Evolutionary conservation across 2,113 vertebrate genomes (phyloP).

Genomic region (Notothenia coriiceps): DNA sequence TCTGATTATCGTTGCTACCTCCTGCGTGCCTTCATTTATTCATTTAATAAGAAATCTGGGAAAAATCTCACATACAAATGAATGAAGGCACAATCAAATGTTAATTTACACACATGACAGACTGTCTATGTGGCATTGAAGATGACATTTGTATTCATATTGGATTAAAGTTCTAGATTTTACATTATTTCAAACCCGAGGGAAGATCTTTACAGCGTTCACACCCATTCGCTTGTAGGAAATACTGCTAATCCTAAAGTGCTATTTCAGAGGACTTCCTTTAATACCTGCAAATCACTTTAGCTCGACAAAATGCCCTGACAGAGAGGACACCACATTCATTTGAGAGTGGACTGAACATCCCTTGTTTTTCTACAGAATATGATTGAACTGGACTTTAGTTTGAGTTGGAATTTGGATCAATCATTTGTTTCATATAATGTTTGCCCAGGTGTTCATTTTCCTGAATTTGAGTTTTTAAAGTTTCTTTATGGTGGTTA

Average conservation of each 20-base stretch:
- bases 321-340: slow-evolving; percentile 27
- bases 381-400: slow-evolving; percentile 51
- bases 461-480: background rate
- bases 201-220: background rate
- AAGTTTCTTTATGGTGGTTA: slow-evolving; percentile 2
- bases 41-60: background rate
- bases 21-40: background rate
- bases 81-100: background rate
- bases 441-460: slow-evolving; percentile 11
- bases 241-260: slow-evolving; percentile 25
- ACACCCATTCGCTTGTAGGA: background rate
- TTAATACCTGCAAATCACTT: slow-evolving; percentile 36
- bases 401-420: slow-evolving; percentile 58
- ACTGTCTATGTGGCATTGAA: background rate
- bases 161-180: background rate
- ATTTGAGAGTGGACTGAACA: slow-evolving; percentile 35
- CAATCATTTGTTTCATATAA: slow-evolving; percentile 32
- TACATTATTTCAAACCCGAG: background rate
- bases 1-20: slow-evolving; percentile 2
- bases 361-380: slow-evolving; percentile 38
- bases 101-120: background rate
- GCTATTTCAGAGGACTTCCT: slow-evolving; percentile 20
- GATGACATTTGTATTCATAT: background rate
- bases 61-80: background rate
- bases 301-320: slow-evolving; percentile 44